Conservation (phyloP, 2,888 invertebrate species). For the Caenorhabditis afra region DNA sequence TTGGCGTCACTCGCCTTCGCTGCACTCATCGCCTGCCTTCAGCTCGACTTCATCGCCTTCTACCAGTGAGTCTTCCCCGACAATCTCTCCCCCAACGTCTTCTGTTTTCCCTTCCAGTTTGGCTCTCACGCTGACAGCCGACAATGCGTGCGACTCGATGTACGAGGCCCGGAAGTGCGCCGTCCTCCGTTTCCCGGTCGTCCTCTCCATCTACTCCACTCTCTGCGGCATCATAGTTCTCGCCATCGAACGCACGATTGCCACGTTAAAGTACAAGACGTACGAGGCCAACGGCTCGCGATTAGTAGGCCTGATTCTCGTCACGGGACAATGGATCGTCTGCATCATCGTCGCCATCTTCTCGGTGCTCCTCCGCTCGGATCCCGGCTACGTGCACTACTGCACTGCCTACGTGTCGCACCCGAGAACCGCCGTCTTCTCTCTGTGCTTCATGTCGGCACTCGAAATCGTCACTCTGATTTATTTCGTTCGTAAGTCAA, state of each 20-base stretch:
- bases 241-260: constrained; percentile 68
- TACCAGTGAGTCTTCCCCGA: constrained; percentile 65
- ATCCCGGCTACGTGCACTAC: constrained; percentile 65
- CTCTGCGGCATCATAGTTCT: constrained; percentile 67
- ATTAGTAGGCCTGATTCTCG: constrained; percentile 49
- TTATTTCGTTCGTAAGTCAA: constrained; percentile 58
- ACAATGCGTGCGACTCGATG: constrained; percentile 59
- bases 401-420: constrained; percentile 70
- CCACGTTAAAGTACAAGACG: constrained; percentile 65
- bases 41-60: constrained; percentile 63
- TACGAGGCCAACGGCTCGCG: constrained; percentile 67
- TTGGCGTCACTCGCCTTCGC: constrained; percentile 63
- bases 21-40: constrained; percentile 65
- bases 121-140: constrained; percentile 41
- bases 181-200: constrained; percentile 61
- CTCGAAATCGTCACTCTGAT: constrained; percentile 61
- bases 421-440: constrained; percentile 67
- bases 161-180: constrained; percentile 60
- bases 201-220: constrained; percentile 68
- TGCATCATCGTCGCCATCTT: constrained; percentile 58
- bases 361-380: constrained; percentile 59
- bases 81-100: too few relatives aligned
- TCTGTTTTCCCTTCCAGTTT: constrained; percentile 48
- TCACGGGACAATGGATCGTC: constrained; percentile 63
- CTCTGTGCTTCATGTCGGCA: constrained; percentile 64